Evolutionary conservation across 1,140 invertebrate genomes (phyloP).

Genomic region (Chionoecetes opilio): DNA sequence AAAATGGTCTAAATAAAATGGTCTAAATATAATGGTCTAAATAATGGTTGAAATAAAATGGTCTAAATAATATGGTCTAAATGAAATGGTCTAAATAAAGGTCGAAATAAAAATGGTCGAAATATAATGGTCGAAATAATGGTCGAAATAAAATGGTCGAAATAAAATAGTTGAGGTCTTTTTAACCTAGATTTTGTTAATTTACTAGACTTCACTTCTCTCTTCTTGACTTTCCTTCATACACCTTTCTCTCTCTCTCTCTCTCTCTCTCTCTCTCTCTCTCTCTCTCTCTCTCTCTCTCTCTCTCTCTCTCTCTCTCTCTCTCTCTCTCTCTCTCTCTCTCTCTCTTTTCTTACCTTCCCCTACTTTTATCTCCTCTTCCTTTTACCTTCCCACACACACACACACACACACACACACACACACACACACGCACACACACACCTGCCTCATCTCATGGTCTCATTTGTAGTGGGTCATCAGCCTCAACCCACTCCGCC

Average conservation of each 20-base stretch:
- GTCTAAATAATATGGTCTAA: too few species aligned
- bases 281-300: constrained; percentile 9
- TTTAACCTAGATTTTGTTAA: neutral
- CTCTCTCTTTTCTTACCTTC: constrained; percentile 29
- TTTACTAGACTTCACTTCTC: neutral
- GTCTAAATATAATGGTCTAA: too few species aligned
- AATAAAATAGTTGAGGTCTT: too few species aligned
- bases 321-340: constrained; percentile 46
- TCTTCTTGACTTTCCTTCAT: neutral
- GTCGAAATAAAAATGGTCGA: too few species aligned
- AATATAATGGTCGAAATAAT: too few species aligned
- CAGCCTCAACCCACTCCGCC: too few species aligned
- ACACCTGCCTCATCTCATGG: neutral
- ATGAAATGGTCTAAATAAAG: too few species aligned
- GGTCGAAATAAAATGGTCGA: too few species aligned
- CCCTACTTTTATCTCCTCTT: neutral
- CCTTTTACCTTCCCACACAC: neutral
- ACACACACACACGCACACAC: neutral
- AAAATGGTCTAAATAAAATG: too few species aligned
- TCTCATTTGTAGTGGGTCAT: neutral
- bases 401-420: neutral
- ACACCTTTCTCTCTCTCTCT: neutral
- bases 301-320: constrained; percentile 40
- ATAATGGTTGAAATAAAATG: too few species aligned
- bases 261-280: neutral